These are phyloP conservation scores for Zeugodacus cucurbitae DNA, from an alignment of 1,140 invertebrate species.

Conservation along the genomic window DNA sequence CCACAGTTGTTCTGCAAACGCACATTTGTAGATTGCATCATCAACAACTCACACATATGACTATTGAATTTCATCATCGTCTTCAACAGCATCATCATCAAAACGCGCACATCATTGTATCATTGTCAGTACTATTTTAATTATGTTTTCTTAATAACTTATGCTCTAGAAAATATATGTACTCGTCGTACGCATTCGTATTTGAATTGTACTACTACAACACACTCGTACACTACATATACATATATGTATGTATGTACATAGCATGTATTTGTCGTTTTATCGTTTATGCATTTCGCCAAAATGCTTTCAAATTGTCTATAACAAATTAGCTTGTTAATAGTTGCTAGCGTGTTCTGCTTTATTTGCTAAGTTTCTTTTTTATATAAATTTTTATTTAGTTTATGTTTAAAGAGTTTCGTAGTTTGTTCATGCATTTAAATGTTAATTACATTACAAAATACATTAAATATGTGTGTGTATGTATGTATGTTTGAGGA, in stretches of 20 bases:
- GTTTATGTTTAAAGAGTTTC: not conserved
- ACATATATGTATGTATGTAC: not conserved
- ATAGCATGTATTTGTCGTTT: not conserved
- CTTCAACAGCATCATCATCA: not conserved
- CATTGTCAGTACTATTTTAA: not conserved
- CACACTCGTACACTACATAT: not conserved
- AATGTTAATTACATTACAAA: not conserved
- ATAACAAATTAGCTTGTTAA: not conserved
- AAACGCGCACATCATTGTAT: not conserved
- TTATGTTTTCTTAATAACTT: conserved; percentile 19
- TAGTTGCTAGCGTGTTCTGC: not conserved
- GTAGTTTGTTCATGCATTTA: not conserved
- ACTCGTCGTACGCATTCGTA: not conserved
- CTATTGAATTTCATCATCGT: not conserved
- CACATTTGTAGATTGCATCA: not conserved
- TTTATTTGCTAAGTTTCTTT: not conserved
- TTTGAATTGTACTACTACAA: not conserved
- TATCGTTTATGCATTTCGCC: not conserved
- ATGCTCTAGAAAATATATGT: not conserved
- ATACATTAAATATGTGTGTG: not conserved
- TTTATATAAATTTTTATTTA: not conserved
- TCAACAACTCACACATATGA: not conserved
- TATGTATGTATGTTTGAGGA: not conserved
- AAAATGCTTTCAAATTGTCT: not conserved
- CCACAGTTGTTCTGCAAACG: not conserved